Evolutionary conservation across 2,797 vertebrate species (phyloP), one percentile per base, ranked within the genome.

Genomic region (Labeo calbasu): DNA sequence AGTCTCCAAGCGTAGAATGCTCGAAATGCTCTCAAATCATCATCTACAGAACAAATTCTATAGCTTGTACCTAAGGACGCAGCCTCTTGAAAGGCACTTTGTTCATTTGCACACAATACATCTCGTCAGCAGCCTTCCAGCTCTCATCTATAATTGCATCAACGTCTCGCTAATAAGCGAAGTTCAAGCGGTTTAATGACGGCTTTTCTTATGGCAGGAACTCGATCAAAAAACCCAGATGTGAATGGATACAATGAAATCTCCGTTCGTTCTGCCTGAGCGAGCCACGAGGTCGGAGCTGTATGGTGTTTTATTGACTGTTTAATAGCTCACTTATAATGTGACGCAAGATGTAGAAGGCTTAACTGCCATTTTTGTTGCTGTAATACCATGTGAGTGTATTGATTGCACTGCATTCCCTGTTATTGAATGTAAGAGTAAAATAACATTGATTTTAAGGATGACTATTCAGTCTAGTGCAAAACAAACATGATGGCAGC

Each of bases 271-370:
- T 83, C 83, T 28, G 79, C 32, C 65, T 43, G 70, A 81, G 50
- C 7, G n/a, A 71, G 23, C 43, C 4, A 9, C 12, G 19, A 78
- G 32, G 81, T 48, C 55, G 32, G 50, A 55, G 59, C 63, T 84
- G 68, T 43, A n/a, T 61, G 36, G 32, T 21, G 75, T 78, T 69
- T 66, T 77, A 85, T 73, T 84, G 53, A 66, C 14, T 48, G 46
- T 84, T 71, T 79, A 88, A 84, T 87, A 76, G 81, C 25, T 59
- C 65, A 17, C 57, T 79, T 79, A 43, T 43, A 79, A 76, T 79
- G 55, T 71, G 65, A 50, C 71, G 28, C 4, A 15, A 40, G 19
- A 65, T 65, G 48, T 71, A 71, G 83, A 55, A 55, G 10, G 19
- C n/a, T 80, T 81, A 80, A 78, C 73, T 81, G 83, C 23, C 70